Percentiles rank a stretch among this genome's conserved stretches.
Evolutionary conservation across 2,113 vertebrate species (phyloP).

Genomic region (Asarcornis scutulata): DNA sequence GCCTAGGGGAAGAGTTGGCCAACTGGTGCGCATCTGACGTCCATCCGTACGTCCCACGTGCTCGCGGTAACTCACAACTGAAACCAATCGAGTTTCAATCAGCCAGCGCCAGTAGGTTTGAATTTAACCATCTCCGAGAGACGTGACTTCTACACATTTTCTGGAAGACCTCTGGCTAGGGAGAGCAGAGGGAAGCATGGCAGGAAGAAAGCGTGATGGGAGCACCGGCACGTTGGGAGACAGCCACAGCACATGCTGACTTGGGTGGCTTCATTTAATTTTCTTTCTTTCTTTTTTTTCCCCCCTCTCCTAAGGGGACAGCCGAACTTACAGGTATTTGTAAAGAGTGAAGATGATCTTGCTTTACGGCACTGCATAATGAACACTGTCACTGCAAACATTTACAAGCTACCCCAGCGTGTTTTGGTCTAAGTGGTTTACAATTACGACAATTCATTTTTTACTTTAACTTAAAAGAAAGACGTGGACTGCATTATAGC

Average conservation of each 20-base stretch:
- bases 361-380: neutral
- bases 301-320: neutral
- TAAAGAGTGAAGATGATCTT: neutral
- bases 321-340: neutral
- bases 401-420: neutral
- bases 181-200: neutral
- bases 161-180: neutral
- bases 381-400: neutral
- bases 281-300: neutral
- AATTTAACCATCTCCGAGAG: neutral
- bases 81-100: neutral
- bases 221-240: neutral
- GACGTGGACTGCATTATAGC: fast-evolving
- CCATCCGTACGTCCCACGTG: fast-evolving
- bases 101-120: neutral
- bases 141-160: neutral
- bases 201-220: neutral
- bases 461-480: neutral
- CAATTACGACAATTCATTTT: neutral
- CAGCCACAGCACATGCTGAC: neutral
- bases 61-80: neutral
- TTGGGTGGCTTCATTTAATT: fast-evolving
- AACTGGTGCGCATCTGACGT: neutral
- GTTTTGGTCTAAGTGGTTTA: neutral
- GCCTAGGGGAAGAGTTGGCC: neutral